Evolutionary conservation across 2,888 invertebrate genomes (phyloP), one percentile per base, ranked within the genome.

Genomic region (Synergus gifuensis): DNA sequence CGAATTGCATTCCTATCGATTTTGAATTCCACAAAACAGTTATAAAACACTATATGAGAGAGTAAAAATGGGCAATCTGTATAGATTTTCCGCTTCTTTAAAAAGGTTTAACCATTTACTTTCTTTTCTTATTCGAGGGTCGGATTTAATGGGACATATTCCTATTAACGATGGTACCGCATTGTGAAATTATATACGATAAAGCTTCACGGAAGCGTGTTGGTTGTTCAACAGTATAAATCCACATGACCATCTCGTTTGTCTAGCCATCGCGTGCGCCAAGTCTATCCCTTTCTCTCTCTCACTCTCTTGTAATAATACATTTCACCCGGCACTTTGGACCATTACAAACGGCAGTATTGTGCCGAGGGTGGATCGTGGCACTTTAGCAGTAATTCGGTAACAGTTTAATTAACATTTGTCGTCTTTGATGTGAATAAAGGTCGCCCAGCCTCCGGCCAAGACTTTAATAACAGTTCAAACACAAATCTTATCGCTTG

Each of bases 381-480:
- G 54, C 73, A 73, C 73, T 73, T 54, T 73, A 73, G 36, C 49
- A 36, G 28, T 49, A 73, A 54, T 28, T 73, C 54, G 49, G 49
- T 22, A 73, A 73, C 73, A 73, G 36, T 73, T 54, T 54, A 73
- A 73, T 73, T 73, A 73, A 73, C 73, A 73, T 73, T 36, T 73
- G 73, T 73, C 73, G 49, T 54, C n/a, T 18, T 54, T 73, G 16
- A 36, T 54, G 28, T n/a, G 54, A 54, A n/a, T 0, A 9, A n/a
- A 9, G 2, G 16, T 9, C 54, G 12, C 36, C 7, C 9, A 49
- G 36, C 22, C 40, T n/a, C 54, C 36, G 54, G 49, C 54, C 1
- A 73, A 36, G 28, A 49, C 49, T 73, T 73, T 54, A 9, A 54
- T 73, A 73, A 54, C 54, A 11, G 36, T 69, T 69, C 73, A 36